Evolutionary conservation across 2,113 vertebrate species (phyloP), one percentile per base, ranked within the genome.

Genomic region (Hiodon tergisus): DNA sequence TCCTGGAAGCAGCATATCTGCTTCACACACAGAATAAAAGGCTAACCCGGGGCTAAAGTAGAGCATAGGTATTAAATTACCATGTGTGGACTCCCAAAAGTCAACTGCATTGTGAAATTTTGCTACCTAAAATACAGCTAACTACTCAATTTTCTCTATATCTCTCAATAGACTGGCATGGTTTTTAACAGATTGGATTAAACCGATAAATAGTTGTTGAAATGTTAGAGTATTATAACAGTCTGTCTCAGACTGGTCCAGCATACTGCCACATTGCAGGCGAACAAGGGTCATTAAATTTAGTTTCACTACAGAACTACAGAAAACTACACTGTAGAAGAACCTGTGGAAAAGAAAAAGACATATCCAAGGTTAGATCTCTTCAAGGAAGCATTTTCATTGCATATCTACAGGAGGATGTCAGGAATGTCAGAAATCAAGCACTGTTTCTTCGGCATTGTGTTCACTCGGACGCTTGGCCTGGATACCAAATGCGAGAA

Each of bases 61-160:
- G 70, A 61, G 74, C 78, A 80, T 73, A 2, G 72, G 86, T 84
- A 80, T 88, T 85, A 85, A 78, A 87, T 89, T 84, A 86, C 85
- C 72, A 53, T 79, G 82, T 79, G 85, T 81, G 83, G 84, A 79
- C 80, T 83, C 85, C 80, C 83, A 79, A 86, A 84, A 88, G 85
- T 86, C 81, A 84, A 87, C 85, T 88, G 89, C 89, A 89, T 86
- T 83, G 87, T 84, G 84, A 87, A 81, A 85, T 86, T 84, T 78
- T 82, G 83, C 82, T 82, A 81, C 76, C 79, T 76, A 74, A 84
- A 83, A 82, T 74, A 78, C 68, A 78, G 83, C 78, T 79, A 79
- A 82, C 81, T 85, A 77, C 78, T 76, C 79, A 71, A 60, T 78
- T 66, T 73, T 74, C 75, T 65, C 79, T 52, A 74, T 85, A 83